These are phyloP conservation scores for Oophaga sylvatica DNA, from an alignment of 2,797 vertebrate genomes.

Conservation along the genomic window DNA sequence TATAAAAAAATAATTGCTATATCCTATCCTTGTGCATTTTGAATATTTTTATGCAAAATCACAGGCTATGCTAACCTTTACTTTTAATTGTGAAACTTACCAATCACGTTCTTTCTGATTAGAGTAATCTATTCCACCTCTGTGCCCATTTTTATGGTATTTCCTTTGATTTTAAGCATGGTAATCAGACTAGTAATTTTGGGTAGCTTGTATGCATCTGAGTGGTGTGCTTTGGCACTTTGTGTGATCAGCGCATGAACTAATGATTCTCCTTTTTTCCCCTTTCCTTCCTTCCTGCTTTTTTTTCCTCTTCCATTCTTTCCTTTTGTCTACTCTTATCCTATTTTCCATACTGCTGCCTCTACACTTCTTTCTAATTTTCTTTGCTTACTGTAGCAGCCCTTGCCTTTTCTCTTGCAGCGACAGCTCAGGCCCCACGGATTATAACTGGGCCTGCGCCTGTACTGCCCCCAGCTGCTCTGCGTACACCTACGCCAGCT, in stretches of 20 bases:
- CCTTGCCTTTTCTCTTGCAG: conserved; percentile 95
- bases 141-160: conserved; percentile 1
- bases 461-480: conserved; percentile 84
- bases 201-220: conserved; percentile 76
- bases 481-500: conserved; percentile 88
- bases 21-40: conserved; percentile 10
- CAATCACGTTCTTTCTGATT: conserved; percentile 54
- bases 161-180: conserved; percentile 75
- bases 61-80: conserved; percentile 63
- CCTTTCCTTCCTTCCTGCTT: conserved; percentile 74
- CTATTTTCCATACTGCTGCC: conserved; percentile 72
- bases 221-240: conserved; percentile 80
- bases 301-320: conserved; percentile 68
- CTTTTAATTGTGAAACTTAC: not conserved
- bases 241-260: conserved; percentile 80
- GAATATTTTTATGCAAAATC: conserved; percentile 65
- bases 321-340: conserved; percentile 66
- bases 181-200: conserved; percentile 76
- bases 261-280: conserved; percentile 82
- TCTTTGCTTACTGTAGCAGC: conserved; percentile 89
- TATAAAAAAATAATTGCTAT: conserved; percentile 4
- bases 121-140: conserved; percentile 65
- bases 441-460: conserved; percentile 92
- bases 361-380: conserved; percentile 75
- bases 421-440: conserved; percentile 90